Base-by-base conservation (phyloP, 2,797 vertebrate species). In the Danio kyathit region DNA sequence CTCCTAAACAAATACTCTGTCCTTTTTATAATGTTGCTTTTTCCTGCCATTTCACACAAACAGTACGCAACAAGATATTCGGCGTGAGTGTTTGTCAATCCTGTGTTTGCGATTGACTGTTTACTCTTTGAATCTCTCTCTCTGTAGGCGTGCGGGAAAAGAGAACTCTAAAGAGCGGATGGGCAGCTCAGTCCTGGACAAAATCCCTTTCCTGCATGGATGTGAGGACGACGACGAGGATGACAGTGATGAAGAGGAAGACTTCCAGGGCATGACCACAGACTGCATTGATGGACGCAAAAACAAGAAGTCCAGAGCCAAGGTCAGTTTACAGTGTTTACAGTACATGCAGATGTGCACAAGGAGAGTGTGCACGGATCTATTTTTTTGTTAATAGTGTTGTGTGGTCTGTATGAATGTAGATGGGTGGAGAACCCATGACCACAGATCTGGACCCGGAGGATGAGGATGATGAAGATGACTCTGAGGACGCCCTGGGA, bases 241-340 rank as follows among this genome's bases (percentile, higher is more conserved):
- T 13, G 96, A 97, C 91, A 97, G 96, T 0, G 96, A 97, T 0
- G 96, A 97, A 83, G 96, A 97, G 0, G 96, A 97, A 0, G 96
- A 97, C 60, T 94, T 95, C 83, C 95, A 95, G 82, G 93, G 94
- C 51, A 92, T 95, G 73, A 90, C 94, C 21, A 88, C 93, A 0
- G 94, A 95, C 86, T 93, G 92, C 85, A 93, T 95, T 1, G 95
- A 95, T 17, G 91, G 94, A 0, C 92, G 91, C 59, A 95, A 95
- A 85, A 95, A 76, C 89, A 95, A 95, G 87, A 96, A 95, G 82
- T 91, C 94, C 29, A 93, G 95, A 0, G 93, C 94, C 85, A 96
- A 96, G 93, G 95, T 95, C 81, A 51, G 70, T n/a, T n/a, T n/a
- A n/a, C n/a, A 5, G 11, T 41, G 6, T 16, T 60, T 51, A 69